phyloP scores from a whole-genome alignment of 2,113 vertebrate species.

The Cranoglanis bouderius region DNA sequence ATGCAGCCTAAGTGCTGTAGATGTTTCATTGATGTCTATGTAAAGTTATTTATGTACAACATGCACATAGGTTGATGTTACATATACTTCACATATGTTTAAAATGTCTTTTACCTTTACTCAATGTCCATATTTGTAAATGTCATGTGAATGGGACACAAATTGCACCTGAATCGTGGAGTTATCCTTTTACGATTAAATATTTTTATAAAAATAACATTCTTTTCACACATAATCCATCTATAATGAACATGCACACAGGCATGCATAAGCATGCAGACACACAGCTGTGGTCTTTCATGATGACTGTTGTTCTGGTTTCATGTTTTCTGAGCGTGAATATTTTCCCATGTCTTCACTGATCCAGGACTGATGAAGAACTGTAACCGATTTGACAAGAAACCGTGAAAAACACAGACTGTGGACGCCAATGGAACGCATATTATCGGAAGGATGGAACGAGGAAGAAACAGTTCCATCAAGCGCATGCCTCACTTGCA shows the following conservation, averaged over 20 bases:
- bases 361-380: constrained; percentile 38
- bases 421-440: constrained; percentile 7
- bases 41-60: background rate
- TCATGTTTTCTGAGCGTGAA: constrained; percentile 39
- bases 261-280: background rate
- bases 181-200: background rate
- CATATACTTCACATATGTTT: background rate
- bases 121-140: background rate
- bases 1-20: background rate
- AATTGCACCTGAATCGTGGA: background rate
- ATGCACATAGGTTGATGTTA: background rate
- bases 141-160: background rate
- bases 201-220: background rate
- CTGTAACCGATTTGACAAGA: constrained; percentile 52
- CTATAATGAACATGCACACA: background rate
- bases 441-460: background rate
- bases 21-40: background rate
- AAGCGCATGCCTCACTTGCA: background rate
- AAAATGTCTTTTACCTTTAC: background rate
- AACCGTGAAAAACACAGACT: constrained; percentile 7
- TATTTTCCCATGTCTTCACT: constrained; percentile 52
- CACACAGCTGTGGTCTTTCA: constrained; percentile 24
- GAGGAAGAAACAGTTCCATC: background rate
- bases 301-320: constrained; percentile 30
- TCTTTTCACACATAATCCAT: background rate